Evolutionary conservation across 2,888 invertebrate genomes (phyloP).

Genomic region (Tenthredo livida): DNA sequence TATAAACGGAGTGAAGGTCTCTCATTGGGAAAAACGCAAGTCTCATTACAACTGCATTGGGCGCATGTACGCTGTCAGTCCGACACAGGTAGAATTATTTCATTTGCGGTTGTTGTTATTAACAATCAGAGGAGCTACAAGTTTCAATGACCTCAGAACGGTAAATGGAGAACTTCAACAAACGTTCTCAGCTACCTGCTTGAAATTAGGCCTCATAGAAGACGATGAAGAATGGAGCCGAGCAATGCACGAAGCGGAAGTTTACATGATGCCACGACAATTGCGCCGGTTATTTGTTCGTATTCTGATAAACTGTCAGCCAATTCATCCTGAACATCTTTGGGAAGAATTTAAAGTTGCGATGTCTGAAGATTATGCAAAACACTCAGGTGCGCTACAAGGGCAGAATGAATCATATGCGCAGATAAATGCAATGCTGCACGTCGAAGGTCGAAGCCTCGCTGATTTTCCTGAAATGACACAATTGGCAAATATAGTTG

Average conservation of each 20-base stretch:
- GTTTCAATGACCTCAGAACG: conserved; percentile 66
- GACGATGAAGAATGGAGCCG: conserved; percentile 66
- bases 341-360: not conserved
- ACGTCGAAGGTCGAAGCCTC: not conserved
- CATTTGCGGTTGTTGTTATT: conserved; percentile 56
- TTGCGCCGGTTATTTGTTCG: conserved; percentile 65
- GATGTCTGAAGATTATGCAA: not conserved
- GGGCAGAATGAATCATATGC: not conserved
- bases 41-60: not conserved
- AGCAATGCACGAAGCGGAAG: conserved; percentile 62
- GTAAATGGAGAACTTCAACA: conserved; percentile 60
- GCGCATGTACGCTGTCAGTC: not conserved
- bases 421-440: not conserved
- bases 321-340: conserved; percentile 45
- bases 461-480: not conserved
- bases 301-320: conserved; percentile 57
- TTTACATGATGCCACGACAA: conserved; percentile 63
- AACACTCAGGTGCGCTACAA: not conserved
- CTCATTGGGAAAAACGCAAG: not conserved
- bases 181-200: conserved; percentile 64
- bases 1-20: not conserved
- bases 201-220: conserved; percentile 61
- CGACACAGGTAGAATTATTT: not conserved
- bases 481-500: not conserved
- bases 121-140: conserved; percentile 64